These are phyloP conservation scores for Zaprionus bogoriensis DNA, from an alignment of 2,888 invertebrate species.

Conservation along the genomic window DNA sequence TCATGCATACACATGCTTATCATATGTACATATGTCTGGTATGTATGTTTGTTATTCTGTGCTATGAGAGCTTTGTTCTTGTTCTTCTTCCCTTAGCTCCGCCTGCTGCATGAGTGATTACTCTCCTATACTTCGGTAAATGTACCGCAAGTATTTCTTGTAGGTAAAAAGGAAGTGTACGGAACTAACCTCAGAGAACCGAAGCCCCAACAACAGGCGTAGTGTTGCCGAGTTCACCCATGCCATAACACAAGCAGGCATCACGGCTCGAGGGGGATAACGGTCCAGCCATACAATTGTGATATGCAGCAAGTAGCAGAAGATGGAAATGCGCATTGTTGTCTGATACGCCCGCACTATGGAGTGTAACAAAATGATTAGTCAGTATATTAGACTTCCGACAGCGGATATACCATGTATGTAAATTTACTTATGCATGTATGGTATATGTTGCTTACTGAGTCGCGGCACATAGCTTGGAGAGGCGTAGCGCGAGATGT, in stretches of 20 bases:
- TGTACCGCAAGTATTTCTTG: no score
- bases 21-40: no score
- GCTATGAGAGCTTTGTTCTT: no score
- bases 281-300: constrained; percentile 76
- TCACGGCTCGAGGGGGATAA: constrained; percentile 76
- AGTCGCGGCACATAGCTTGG: constrained; percentile 76
- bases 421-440: no score
- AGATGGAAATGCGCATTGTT: constrained; percentile 65
- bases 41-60: no score
- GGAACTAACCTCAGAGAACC: constrained; percentile 78
- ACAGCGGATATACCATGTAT: background rate
- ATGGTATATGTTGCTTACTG: constrained; percentile 68
- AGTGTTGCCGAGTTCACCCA: constrained; percentile 67
- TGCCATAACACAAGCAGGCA: constrained; percentile 51
- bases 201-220: constrained; percentile 69
- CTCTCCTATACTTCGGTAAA: background rate
- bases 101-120: no score
- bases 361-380: background rate
- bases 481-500: constrained; percentile 77
- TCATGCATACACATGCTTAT: no score
- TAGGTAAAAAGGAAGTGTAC: no score
- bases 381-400: background rate
- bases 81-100: no score
- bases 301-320: constrained; percentile 78
- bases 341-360: constrained; percentile 78